Base-by-base conservation (phyloP, 2,888 invertebrate species). In the Chelonus formosanus region DNA sequence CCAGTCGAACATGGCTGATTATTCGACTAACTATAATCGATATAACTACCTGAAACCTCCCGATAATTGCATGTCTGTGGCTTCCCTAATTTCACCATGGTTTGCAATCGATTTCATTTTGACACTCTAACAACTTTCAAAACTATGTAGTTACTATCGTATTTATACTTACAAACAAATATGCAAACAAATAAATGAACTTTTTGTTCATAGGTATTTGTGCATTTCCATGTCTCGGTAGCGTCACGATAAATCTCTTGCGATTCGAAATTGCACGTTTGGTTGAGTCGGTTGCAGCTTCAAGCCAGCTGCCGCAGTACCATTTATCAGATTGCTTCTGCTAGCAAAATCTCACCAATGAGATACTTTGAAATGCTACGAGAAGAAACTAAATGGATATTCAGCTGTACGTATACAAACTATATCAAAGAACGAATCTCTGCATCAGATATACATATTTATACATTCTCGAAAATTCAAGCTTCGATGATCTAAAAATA, bases 251-350 rank as follows among this genome's bases (percentile, higher is more conserved):
- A 72, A 70, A 70, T 72, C 60, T 63, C 67, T 50, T 58, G 63
- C 47, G 59, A 71, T 68, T 71, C 67, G 70, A 70, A 71, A 71
- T 70, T 69, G 69, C 69, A 63, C 69, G 60, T 70, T 70, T 65
- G 64, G 69, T 71, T 71, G 69, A 55, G 63, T 61, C 69, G 61
- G 65, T 63, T 58, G 66, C 54, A 69, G 60, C 58, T 45, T 53
- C 32, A 53, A 8, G 54, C 50, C 34, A 59, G 64, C 63, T 55
- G 56, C 68, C 40, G 65, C 69, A 71, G 60, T 50, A 57, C 71
- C 71, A 73, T 75, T 73, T 71, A 70, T 75, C 73, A 74, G 70
- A 69, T 66, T 62, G 69, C 66, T 73, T 69, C 65, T 69, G 70
- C 66, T 63, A 60, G 68, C 62, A 58, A 70, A 55, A 35, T 54